Percentiles rank a stretch among this genome's conserved stretches.
These are phyloP conservation scores for Thaleichthys pacificus DNA, from an alignment of 2,797 vertebrate species.

Conservation along the genomic window DNA sequence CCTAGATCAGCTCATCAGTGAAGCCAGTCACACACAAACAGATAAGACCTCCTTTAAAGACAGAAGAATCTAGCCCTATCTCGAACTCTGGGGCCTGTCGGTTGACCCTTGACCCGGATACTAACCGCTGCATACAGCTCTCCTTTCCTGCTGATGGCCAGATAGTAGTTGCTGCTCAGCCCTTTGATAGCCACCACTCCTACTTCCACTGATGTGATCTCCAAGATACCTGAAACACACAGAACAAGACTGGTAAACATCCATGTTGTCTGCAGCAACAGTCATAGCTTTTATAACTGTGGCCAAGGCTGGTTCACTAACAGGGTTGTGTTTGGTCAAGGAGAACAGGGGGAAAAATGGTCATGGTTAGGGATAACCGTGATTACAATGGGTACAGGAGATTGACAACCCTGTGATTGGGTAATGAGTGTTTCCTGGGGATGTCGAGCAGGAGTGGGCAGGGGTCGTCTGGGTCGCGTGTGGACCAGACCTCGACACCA, in stretches of 20 bases:
- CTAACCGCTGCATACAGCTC: slow-evolving; percentile 95
- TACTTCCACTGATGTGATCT: slow-evolving; percentile 96
- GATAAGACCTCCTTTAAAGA: slow-evolving; percentile 46
- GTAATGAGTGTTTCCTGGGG: too few relatives aligned
- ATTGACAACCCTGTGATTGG: too few relatives aligned
- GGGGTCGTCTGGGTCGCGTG: not conserved
- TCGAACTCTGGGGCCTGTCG: slow-evolving; percentile 37
- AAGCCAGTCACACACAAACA: slow-evolving; percentile 35
- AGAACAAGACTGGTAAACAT: not conserved
- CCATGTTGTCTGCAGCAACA: not conserved
- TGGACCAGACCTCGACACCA: not conserved
- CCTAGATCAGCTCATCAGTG: slow-evolving; percentile 35
- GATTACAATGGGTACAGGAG: too few relatives aligned
- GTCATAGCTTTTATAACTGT: not conserved
- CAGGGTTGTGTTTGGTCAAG: not conserved
- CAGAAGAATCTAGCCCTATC: slow-evolving; percentile 50
- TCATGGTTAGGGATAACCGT: too few relatives aligned
- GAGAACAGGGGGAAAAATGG: too few relatives aligned
- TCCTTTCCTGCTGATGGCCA: slow-evolving; percentile 95
- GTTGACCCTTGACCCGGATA: slow-evolving; percentile 71
- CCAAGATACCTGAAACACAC: slow-evolving; percentile 85
- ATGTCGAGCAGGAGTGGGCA: not conserved
- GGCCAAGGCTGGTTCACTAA: not conserved
- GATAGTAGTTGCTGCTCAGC: slow-evolving; percentile 92
- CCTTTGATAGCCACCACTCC: slow-evolving; percentile 96